phyloP scores from a whole-genome alignment of 1,140 invertebrate species.

The Chironomus tepperi region DNA sequence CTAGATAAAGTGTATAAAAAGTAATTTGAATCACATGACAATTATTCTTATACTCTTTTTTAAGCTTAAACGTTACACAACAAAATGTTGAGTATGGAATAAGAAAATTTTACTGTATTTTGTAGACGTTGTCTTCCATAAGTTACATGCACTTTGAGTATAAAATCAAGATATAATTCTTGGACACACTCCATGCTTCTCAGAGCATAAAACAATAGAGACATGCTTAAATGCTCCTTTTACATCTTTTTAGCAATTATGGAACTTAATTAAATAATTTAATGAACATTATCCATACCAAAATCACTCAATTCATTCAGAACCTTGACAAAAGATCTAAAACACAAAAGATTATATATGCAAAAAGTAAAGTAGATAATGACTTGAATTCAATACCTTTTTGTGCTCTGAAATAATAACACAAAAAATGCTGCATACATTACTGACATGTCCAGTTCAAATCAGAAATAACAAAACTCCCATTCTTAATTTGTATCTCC shows the following conservation, averaged over 20 bases:
- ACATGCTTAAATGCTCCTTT: neutral
- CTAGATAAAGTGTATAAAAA: neutral
- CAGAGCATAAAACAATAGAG: neutral
- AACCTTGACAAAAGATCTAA: too few species aligned
- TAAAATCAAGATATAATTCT: neutral
- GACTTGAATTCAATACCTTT: too few species aligned
- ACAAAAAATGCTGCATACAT: neutral
- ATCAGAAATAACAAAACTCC: neutral
- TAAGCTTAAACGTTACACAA: neutral
- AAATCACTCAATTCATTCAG: too few species aligned
- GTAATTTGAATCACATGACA: neutral
- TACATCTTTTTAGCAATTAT: neutral
- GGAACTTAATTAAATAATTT: neutral
- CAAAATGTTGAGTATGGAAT: too few species aligned
- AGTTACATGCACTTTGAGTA: neutral
- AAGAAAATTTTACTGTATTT: too few species aligned
- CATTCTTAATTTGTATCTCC: constrained; percentile 1
- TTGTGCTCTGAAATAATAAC: too few species aligned
- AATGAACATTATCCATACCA: neutral
- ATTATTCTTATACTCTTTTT: neutral
- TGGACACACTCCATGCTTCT: neutral
- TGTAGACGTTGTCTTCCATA: too few species aligned
- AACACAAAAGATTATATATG: too few species aligned
- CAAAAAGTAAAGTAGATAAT: too few species aligned
- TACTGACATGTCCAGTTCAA: neutral